phyloP scores from a whole-genome alignment of 2,797 vertebrate species.

The Tapera naevia region DNA sequence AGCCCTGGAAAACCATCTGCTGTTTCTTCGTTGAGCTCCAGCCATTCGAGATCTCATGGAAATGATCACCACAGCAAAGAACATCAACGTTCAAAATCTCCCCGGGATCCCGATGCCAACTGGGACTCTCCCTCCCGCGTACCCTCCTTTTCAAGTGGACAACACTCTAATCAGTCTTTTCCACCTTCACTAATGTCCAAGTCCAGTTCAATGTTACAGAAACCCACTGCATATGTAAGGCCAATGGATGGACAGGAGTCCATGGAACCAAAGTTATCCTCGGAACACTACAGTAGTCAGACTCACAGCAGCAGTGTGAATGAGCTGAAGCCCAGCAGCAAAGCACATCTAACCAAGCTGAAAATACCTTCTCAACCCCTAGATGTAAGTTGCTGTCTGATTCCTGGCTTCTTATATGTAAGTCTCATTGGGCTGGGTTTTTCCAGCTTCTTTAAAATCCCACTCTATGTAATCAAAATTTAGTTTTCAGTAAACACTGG shows the following conservation, averaged over 20 bases:
- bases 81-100: conserved; percentile 92
- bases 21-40: conserved; percentile 86
- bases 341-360: conserved; percentile 94
- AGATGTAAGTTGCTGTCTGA: conserved; percentile 81
- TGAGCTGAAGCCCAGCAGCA: conserved; percentile 94
- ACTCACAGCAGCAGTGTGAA: conserved; percentile 86
- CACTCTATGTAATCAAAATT: neutral
- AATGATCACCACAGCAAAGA: conserved; percentile 92
- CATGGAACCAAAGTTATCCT: conserved; percentile 91
- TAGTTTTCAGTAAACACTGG: neutral
- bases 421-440: neutral
- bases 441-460: neutral
- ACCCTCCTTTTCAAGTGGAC: conserved; percentile 89
- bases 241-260: conserved; percentile 99
- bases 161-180: conserved; percentile 92
- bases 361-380: conserved; percentile 95
- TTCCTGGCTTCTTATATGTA: neutral
- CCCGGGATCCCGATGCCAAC: conserved; percentile 91
- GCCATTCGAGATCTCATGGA: conserved; percentile 87
- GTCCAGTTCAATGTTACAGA: conserved; percentile 93
- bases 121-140: conserved; percentile 97
- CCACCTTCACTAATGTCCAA: conserved; percentile 96
- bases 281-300: conserved; percentile 90
- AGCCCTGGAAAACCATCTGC: conserved; percentile 85
- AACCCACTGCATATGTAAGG: conserved; percentile 98